Evolutionary conservation across 2,113 vertebrate species (phyloP), one percentile per base, ranked within the genome.

Genomic region (Trematocara nigrifrons): DNA sequence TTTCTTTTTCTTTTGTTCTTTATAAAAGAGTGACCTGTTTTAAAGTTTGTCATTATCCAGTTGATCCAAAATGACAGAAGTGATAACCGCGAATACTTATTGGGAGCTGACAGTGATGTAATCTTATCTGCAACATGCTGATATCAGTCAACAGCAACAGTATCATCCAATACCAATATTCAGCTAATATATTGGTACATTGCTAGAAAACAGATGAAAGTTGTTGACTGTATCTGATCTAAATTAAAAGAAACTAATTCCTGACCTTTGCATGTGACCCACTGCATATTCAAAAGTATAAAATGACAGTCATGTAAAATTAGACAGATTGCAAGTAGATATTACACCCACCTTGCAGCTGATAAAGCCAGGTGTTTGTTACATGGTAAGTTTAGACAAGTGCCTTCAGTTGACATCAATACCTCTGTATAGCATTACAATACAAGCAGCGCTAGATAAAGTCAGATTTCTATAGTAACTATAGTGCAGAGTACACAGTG

Each of bases 321-420:
- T 12, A 82, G 5, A 7, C 22, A 77, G 53, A 66, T 45, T 56
- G 22, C 9, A 16, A 66, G 26, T 51, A 69, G 29, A 71, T 38
- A 33, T 47, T 6, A 81, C n/a, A 87, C 80, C 91, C 87, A 53
- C 53, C 91, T 82, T 66, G 35, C 84, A 90, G 88, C 66, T 91
- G 91, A 87, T 86, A 76, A 40, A 51, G 69, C 26, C 83, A 86
- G 83, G 86, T 90, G 80, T 88, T 79, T 8, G 79, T 92, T 95
- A 88, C 91, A 88, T 18, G 56, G 87, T 92, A 89, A 90, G 89
- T 83, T 84, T 84, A 92, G 82, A 87, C 35, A 6, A 5, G 56
- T 74, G 80, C 51, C 51, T 64, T 56, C 74, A 79, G 52, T 64
- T 6, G 76, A 89, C 81, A 88, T 80, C 86, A 71, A 87, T 84